Percentiles rank a stretch among this genome's conserved stretches.
Conservation (phyloP, 2,797 vertebrate species). For the Numenius phaeopus region DNA sequence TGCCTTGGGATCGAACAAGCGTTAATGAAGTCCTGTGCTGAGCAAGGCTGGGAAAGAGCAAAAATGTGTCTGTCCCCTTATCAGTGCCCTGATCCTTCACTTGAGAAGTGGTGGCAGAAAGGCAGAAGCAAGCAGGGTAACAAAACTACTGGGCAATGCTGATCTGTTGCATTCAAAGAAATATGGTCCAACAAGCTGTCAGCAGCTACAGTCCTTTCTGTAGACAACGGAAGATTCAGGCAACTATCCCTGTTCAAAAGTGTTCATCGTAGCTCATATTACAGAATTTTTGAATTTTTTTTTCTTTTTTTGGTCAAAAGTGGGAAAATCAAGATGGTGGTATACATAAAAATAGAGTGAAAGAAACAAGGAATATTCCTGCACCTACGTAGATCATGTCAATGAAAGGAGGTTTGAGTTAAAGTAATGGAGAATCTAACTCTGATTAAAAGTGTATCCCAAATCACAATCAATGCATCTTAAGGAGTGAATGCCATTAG, state of each 20-base stretch:
- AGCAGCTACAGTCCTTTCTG: neutral
- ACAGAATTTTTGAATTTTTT: neutral
- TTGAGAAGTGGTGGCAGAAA: neutral
- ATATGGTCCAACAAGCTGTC: neutral
- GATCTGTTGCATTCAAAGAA: neutral
- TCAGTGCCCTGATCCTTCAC: neutral
- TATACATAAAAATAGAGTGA: neutral
- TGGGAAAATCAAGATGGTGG: neutral
- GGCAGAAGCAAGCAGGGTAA: neutral
- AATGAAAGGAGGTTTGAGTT: neutral
- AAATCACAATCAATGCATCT: neutral
- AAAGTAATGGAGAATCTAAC: slow-evolving; percentile 61
- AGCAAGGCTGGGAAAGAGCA: neutral
- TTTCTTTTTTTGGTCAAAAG: neutral
- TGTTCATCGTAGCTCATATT: neutral
- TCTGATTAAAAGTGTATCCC: neutral
- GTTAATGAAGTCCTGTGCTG: neutral
- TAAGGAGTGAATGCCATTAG: neutral
- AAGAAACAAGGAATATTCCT: neutral
- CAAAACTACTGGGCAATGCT: neutral
- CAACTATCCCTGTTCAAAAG: neutral
- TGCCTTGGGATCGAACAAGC: neutral
- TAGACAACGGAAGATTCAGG: neutral
- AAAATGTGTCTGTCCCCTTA: neutral
- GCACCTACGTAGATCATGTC: neutral